Conservation (phyloP, 2,113 vertebrate genomes). For the Athene cunicularia region DNA sequence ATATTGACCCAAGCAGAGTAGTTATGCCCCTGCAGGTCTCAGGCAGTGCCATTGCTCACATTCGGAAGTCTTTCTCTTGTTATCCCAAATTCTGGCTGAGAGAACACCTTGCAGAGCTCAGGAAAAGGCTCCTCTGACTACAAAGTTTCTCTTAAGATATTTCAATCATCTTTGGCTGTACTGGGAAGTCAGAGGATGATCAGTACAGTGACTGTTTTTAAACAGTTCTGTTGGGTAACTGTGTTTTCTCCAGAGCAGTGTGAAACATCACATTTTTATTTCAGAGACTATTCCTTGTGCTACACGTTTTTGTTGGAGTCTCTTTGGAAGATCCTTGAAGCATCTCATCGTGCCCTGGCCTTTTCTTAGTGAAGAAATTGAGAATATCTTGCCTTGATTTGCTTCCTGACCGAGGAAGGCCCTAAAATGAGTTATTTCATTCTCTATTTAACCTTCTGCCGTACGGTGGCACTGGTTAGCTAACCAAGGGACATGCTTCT, state of each 20-base stretch:
- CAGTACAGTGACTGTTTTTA: neutral
- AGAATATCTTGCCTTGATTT: neutral
- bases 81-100: neutral
- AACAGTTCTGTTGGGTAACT: neutral
- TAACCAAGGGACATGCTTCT: neutral
- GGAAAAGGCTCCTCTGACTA: neutral
- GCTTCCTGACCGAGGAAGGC: neutral
- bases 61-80: neutral
- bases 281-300: neutral
- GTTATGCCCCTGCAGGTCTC: neutral
- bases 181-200: neutral
- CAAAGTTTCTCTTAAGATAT: neutral
- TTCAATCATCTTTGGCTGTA: neutral
- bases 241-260: neutral
- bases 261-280: neutral
- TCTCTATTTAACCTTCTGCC: neutral
- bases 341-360: neutral
- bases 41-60: rapidly evolving
- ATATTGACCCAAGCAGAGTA: neutral
- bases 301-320: neutral
- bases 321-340: neutral
- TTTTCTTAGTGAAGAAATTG: neutral
- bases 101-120: neutral
- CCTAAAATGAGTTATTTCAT: rapidly evolving
- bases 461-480: constrained; percentile 31